These are phyloP conservation scores for Tetraodon nigroviridis DNA, from an alignment of 2,113 vertebrate genomes.

Conservation along the genomic window DNA sequence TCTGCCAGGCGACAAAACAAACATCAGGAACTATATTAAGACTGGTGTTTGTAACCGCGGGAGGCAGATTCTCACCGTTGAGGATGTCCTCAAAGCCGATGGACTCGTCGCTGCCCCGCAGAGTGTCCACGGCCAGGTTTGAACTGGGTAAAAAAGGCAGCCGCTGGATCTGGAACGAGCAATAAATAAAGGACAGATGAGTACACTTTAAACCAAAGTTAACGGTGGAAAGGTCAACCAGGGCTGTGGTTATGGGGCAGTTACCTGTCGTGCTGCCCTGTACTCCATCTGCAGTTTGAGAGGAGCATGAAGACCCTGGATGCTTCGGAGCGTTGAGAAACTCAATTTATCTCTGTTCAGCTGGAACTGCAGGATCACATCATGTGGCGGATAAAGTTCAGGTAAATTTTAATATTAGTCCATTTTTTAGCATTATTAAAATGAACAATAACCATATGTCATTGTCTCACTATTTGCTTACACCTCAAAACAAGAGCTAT, in stretches of 20 bases:
- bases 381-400: no score
- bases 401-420: no score
- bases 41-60: not conserved
- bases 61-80: conserved; percentile 75
- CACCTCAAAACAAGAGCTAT: no score
- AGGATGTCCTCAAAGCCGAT: conserved; percentile 94
- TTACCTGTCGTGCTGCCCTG: conserved; percentile 86
- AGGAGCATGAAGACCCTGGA: conserved; percentile 89
- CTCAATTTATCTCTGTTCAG: conserved; percentile 92
- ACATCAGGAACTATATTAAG: not conserved
- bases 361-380: conserved; percentile 75
- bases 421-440: no score
- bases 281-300: conserved; percentile 95
- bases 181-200: not conserved
- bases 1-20: conserved; percentile 70
- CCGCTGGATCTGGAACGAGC: conserved; percentile 81
- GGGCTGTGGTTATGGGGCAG: not conserved
- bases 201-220: not conserved
- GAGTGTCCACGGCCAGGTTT: conserved; percentile 87
- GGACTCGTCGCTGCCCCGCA: conserved; percentile 83
- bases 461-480: not conserved
- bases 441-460: not conserved
- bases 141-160: conserved; percentile 92
- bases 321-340: conserved; percentile 85
- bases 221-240: not conserved